Evolutionary conservation across 2,888 invertebrate genomes (phyloP), one percentile per base, ranked within the genome.

Genomic region (Pemphredon lugubris): DNA sequence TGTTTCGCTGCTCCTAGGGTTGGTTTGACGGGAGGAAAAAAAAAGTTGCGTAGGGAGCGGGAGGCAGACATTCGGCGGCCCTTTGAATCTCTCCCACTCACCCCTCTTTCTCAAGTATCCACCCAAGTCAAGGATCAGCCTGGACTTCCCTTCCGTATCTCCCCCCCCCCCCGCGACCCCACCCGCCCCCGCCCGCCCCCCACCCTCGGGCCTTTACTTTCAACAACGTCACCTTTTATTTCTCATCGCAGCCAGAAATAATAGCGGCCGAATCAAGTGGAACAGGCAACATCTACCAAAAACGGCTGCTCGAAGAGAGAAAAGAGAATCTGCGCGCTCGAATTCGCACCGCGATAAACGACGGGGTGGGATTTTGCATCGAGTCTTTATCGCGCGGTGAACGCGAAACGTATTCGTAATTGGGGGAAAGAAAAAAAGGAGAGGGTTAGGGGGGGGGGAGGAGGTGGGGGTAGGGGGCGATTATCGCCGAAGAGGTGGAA

Each of bases 1-100:
- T 42, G n/a, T 42, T 47, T 53, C 65, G 40, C 34, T 48, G 61
- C 55, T 63, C n/a, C 55, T 59, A 65, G 75, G 63, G 69, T 66
- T 50, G 66, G 51, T 50, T 47, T 30, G 48, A 37, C 55, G 11
- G 26, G 39, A 64, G 73, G 69, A 69, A 64, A 66, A 69, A 77
- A 54, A 78, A 75, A 70, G 66, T 75, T 75, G 72, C 72, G 77
- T 66, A 48, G 39, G 59, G 58, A 45, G 45, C 61, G 50, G 55
- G 20, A 53, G 59, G 50, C 64, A 69, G 63, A 66, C 67, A 65
- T 76, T 74, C 71, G 73, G 54, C 71, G 53, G 71, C 55, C 71
- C 76, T 76, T 76, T 65, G 60, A 53, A 58, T 58, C 64, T 51
- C 45, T 59, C 44, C 23, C 32, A 18, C 42, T 3, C 1, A 9